These are phyloP conservation scores for Novumbra hubbsi DNA, from an alignment of 2,797 vertebrate species.

Conservation along the genomic window DNA sequence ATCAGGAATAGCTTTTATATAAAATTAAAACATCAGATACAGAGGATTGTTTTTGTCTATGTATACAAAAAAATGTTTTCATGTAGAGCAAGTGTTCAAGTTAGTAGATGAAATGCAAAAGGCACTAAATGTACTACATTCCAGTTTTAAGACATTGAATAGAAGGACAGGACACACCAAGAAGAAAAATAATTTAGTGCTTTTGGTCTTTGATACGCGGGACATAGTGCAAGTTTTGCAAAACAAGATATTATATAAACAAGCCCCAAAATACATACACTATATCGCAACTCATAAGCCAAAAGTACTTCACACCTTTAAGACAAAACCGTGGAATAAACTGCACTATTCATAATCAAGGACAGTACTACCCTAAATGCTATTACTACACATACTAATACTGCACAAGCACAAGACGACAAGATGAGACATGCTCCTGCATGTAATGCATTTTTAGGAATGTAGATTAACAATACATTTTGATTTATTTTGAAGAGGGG, in stretches of 20 bases:
- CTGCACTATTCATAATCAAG: slow-evolving; percentile 58
- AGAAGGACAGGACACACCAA: slow-evolving; percentile 56
- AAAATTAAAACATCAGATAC: slow-evolving; percentile 77
- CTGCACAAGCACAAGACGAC: slow-evolving; percentile 15
- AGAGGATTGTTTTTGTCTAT: slow-evolving; percentile 66
- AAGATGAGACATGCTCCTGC: slow-evolving; percentile 41
- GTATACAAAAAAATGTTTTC: slow-evolving; percentile 73
- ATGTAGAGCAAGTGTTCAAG: slow-evolving; percentile 68
- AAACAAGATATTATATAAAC: slow-evolving; percentile 60
- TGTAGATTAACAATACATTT: slow-evolving; percentile 17
- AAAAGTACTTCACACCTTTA: slow-evolving; percentile 46
- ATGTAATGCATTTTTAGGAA: slow-evolving; percentile 33
- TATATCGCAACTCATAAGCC: slow-evolving; percentile 56
- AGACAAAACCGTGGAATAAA: slow-evolving; percentile 33
- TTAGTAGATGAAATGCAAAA: slow-evolving; percentile 80
- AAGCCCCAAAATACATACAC: slow-evolving; percentile 56
- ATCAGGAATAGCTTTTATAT: slow-evolving; percentile 74
- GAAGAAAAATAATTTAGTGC: slow-evolving; percentile 56
- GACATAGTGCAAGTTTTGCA: slow-evolving; percentile 73
- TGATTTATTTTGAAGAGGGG: not conserved
- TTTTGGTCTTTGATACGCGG: slow-evolving; percentile 62
- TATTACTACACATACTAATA: slow-evolving; percentile 21
- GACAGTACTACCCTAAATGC: slow-evolving; percentile 48
- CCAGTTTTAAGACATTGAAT: slow-evolving; percentile 74
- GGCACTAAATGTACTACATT: slow-evolving; percentile 82